A percentile compares a stretch with the other conserved stretches of the same genome.
Evolutionary conservation across 1,140 invertebrate genomes (phyloP).

Genomic region (Trichogramma pretiosum): DNA sequence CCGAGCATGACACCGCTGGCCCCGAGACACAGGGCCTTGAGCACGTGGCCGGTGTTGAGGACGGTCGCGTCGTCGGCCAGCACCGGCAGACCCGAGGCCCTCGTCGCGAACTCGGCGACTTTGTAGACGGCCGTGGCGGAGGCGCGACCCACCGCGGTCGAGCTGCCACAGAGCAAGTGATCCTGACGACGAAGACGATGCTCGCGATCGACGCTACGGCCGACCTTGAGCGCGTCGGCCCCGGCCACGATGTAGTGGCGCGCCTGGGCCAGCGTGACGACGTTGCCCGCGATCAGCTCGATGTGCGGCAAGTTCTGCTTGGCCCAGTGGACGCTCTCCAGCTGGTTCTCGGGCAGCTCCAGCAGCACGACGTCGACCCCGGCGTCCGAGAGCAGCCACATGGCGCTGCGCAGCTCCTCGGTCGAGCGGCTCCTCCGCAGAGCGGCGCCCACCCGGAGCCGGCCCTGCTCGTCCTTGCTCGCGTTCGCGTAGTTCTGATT

Average conservation of each 20-base stretch:
- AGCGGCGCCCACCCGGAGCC: slow-evolving; percentile 92
- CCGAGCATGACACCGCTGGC: slow-evolving; percentile 99
- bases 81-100: slow-evolving; percentile 78
- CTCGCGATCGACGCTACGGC: slow-evolving; percentile 99
- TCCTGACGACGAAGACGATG: slow-evolving; percentile 99
- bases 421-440: slow-evolving; percentile 82
- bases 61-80: slow-evolving; percentile 98
- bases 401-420: no score
- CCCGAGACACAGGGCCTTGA: slow-evolving; percentile 85
- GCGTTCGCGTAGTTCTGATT: slow-evolving; percentile 91
- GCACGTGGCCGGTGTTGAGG: slow-evolving; percentile 88
- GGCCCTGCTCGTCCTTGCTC: slow-evolving; percentile 96
- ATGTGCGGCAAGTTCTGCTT: slow-evolving; percentile 82
- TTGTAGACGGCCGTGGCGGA: slow-evolving; percentile 87
- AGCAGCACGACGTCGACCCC: slow-evolving; percentile 95
- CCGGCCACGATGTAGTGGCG: slow-evolving; percentile 96
- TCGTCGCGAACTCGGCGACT: slow-evolving; percentile 90
- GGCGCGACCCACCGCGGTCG: slow-evolving; percentile 92
- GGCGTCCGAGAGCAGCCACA: slow-evolving; percentile 71
- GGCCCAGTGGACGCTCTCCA: slow-evolving; percentile 89
- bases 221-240: slow-evolving; percentile 88
- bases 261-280: slow-evolving; percentile 91
- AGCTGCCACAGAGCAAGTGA: no score
- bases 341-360: slow-evolving; percentile 97
- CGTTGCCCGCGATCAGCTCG: slow-evolving; percentile 94